phyloP scores from a whole-genome alignment of 2,888 invertebrate genomes.

The Sarcophaga variegata region DNA sequence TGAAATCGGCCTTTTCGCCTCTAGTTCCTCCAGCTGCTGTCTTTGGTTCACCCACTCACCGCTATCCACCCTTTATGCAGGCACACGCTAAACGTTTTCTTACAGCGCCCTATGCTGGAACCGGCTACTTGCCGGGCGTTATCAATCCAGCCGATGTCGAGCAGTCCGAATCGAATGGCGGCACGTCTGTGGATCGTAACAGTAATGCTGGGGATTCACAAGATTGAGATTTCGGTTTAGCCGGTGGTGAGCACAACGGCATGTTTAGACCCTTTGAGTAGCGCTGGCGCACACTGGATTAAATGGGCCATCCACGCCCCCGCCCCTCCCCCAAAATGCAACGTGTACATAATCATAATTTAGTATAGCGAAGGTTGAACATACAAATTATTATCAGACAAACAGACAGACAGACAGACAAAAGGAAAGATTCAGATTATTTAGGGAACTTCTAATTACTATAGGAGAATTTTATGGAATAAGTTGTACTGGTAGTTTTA shows the following conservation, averaged over 20 bases:
- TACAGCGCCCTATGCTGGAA: conserved; percentile 91
- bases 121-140: conserved; percentile 91
- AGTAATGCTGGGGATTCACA: conserved; percentile 81
- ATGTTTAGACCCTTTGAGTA: conserved; percentile 78
- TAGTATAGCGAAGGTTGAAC: neutral
- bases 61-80: conserved; percentile 83
- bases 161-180: conserved; percentile 81
- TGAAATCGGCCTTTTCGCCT: conserved; percentile 90
- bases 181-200: conserved; percentile 80
- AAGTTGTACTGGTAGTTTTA: neutral
- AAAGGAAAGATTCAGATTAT: conserved; percentile 14
- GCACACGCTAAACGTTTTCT: conserved; percentile 89
- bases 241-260: conserved; percentile 68
- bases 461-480: conserved; percentile 29
- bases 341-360: conserved; percentile 53
- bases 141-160: conserved; percentile 83
- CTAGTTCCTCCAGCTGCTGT: conserved; percentile 83
- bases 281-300: conserved; percentile 65
- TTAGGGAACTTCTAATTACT: conserved; percentile 52
- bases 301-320: neutral
- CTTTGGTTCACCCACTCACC: conserved; percentile 81
- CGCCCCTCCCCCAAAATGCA: neutral
- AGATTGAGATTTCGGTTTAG: conserved; percentile 77
- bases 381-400: neutral
- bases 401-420: neutral